Evolutionary conservation across 2,888 invertebrate species (phyloP).

Genomic region (Catocala sponsa): DNA sequence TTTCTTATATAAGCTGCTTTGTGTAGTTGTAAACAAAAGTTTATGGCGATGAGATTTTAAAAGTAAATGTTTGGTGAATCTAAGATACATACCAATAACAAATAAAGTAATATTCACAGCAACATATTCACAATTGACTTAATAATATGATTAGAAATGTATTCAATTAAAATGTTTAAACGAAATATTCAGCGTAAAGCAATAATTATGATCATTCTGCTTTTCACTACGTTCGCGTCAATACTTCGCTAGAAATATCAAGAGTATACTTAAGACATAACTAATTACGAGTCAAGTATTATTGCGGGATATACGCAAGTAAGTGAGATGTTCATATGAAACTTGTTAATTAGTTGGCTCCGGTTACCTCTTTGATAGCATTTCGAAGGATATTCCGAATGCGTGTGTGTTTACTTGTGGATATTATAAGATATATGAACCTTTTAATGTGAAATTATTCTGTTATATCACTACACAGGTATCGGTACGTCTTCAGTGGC

Average conservation of each 20-base stretch:
- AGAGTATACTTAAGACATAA: constrained; percentile 38
- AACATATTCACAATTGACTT: too few species aligned
- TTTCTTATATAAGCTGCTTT: too few species aligned
- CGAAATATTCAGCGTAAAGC: background rate
- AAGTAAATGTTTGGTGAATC: too few species aligned
- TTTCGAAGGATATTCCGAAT: constrained; percentile 5
- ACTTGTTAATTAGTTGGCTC: constrained; percentile 43
- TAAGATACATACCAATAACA: too few species aligned
- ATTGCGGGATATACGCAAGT: constrained; percentile 20
- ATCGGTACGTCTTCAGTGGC: too few species aligned
- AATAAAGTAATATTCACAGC: too few species aligned
- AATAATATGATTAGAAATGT: too few species aligned
- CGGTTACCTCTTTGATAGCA: constrained; percentile 45
- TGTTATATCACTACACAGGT: too few species aligned
- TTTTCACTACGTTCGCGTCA: constrained; percentile 6
- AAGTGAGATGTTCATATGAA: constrained; percentile 38
- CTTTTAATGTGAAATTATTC: too few species aligned
- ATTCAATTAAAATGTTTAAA: too few species aligned
- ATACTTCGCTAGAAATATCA: constrained; percentile 5
- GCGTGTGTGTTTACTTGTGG: constrained; percentile 15
- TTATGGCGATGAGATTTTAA: too few species aligned
- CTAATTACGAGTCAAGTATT: constrained; percentile 49
- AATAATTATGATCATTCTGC: background rate
- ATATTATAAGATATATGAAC: background rate
- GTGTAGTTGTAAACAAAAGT: too few species aligned